Base-by-base conservation (phyloP, 2,113 vertebrate genomes). In the Corapipo altera region DNA sequence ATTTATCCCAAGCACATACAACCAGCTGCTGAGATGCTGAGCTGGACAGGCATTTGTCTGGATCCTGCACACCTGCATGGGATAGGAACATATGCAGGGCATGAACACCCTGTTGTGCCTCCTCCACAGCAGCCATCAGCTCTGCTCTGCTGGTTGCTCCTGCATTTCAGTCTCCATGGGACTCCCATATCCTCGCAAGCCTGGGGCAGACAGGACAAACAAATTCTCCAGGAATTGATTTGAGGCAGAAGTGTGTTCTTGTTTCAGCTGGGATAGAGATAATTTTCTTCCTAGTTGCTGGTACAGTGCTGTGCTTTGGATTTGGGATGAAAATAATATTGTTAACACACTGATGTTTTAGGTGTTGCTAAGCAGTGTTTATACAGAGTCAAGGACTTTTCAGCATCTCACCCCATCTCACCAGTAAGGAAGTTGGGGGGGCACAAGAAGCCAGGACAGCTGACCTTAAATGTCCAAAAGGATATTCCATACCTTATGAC, bases 381-480 rank as follows among this genome's bases (percentile, higher is more conserved):
- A 57, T 35, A 67, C 8, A 30, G 35, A 43, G 9, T n/a, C 12
- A 75, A 30, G 35, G 16, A 6, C 11, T 64, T 81, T 75, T 81
- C 55, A 81, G 19, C 15, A 57, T 75, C 55, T 57, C 32, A 49
- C 41, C 22, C 35, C 48, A 62, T 4, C 11, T 5, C 55, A 44
- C 9, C 19, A 75, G 41, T n/a, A 7, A 51, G 48, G 7, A 28
- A 55, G 13, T 0, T 43, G 9, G 9, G 8, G 10, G 6, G 19
- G 2, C 46, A 69, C n/a, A 62, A 62, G 22, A 69, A 55, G 15
- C 32, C 27, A 57, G 27, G 19, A 62, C 35, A 69, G 55, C 69
- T 81, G 61, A 69, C 19, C 5, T 21, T 6, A 35, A 49, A 32
- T 49, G 48, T 33, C 23, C 62, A 87, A 51, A 70, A 15, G 33